Evolutionary conservation across 2,797 vertebrate genomes (phyloP).

Genomic region (Eulemur rubriventer): DNA sequence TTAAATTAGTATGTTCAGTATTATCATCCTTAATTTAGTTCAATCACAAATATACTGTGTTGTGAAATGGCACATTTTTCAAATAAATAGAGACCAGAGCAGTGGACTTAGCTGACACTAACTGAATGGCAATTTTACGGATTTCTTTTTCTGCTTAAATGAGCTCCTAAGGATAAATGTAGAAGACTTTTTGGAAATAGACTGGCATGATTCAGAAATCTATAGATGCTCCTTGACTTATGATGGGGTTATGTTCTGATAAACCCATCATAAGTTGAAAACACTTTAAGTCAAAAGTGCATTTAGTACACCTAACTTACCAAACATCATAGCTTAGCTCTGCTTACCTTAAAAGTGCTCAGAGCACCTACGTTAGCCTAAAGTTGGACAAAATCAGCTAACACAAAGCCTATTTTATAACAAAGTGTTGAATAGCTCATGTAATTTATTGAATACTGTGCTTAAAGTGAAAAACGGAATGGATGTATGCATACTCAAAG

Average conservation of each 20-base stretch:
- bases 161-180: conserved; percentile 42
- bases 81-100: conserved; percentile 62
- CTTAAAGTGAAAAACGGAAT: not conserved
- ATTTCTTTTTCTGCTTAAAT: conserved; percentile 53
- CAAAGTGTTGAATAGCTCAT: not conserved
- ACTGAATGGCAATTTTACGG: conserved; percentile 64
- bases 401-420: not conserved
- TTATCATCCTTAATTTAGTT: conserved; percentile 75
- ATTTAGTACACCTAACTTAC: not conserved
- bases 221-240: not conserved
- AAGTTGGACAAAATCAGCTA: not conserved
- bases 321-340: not conserved
- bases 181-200: conserved; percentile 24
- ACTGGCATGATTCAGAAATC: conserved; percentile 4
- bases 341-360: not conserved
- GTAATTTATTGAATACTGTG: not conserved
- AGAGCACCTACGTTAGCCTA: not conserved
- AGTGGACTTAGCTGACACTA: conserved; percentile 64
- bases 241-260: not conserved
- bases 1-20: conserved; percentile 68
- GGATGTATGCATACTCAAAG: not conserved
- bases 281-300: not conserved
- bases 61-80: conserved; percentile 56
- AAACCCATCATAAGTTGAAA: not conserved
- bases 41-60: conserved; percentile 53